Percentiles rank a stretch among this genome's conserved stretches.
Conservation (phyloP, 2,888 invertebrate species). For the Taphrorychus bicolor region DNA sequence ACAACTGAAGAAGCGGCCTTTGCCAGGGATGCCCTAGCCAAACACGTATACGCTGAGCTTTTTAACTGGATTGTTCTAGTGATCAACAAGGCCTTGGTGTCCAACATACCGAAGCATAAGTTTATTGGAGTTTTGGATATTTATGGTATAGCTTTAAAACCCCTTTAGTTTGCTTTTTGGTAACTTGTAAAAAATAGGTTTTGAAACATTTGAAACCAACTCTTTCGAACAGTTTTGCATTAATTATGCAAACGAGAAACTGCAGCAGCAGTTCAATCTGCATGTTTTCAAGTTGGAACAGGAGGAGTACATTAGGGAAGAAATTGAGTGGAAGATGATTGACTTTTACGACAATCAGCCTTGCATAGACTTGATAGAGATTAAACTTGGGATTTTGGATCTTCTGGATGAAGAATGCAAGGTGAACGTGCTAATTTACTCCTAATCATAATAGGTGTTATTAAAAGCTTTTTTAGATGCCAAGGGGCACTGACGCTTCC, state of each 20-base stretch:
- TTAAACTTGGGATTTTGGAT: constrained; percentile 91
- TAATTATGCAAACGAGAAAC: constrained; percentile 98
- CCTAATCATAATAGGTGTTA: too few relatives aligned
- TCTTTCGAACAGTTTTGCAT: constrained; percentile 99
- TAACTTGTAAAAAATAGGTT: constrained; percentile 56
- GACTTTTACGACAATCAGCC: constrained; percentile 99
- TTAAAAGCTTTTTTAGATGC: constrained; percentile 69
- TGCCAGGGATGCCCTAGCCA: constrained; percentile 93
- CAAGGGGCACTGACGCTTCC: constrained; percentile 89
- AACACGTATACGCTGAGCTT: constrained; percentile 90
- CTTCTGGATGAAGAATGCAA: constrained; percentile 97
- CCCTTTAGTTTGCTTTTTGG: not conserved
- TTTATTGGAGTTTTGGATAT: constrained; percentile 95
- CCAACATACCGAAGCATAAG: constrained; percentile 66
- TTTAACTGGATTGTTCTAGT: constrained; percentile 93
- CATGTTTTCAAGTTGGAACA: constrained; percentile 99
- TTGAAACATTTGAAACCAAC: constrained; percentile 95
- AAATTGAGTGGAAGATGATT: constrained; percentile 97
- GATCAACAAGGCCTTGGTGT: constrained; percentile 85
- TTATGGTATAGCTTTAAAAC: constrained; percentile 66
- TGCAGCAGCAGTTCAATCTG: constrained; percentile 98
- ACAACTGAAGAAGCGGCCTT: constrained; percentile 75
- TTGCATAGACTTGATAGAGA: constrained; percentile 97
- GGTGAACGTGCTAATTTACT: too few relatives aligned
- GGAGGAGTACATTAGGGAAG: constrained; percentile 96